phyloP scores from a whole-genome alignment of 1,140 invertebrate species.

The Drosophila novamexicana region DNA sequence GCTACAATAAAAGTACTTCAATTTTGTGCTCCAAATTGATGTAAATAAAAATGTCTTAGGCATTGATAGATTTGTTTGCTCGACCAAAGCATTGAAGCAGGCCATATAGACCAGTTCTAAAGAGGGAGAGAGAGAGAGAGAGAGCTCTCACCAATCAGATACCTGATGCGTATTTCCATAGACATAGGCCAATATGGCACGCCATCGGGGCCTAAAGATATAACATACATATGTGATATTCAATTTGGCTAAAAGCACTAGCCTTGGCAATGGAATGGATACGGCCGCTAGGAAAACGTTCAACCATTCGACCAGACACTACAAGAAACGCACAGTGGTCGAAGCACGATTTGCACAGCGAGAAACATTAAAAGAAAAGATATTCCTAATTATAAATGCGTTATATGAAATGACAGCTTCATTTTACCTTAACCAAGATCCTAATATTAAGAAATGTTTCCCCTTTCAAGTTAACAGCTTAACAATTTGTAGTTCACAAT shows the following conservation, averaged over 20 bases:
- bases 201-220: not conserved
- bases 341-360: not conserved
- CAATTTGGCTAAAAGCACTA: slow-evolving; percentile 22
- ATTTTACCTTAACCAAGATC: not conserved
- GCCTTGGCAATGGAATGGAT: slow-evolving; percentile 25
- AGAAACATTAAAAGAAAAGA: not conserved
- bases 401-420: too few species aligned
- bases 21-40: too few species aligned
- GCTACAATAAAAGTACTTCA: too few species aligned
- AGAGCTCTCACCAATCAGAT: not conserved
- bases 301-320: too few species aligned
- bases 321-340: slow-evolving; percentile 18
- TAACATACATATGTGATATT: slow-evolving; percentile 2
- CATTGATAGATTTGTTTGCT: too few species aligned
- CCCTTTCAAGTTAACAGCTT: too few species aligned
- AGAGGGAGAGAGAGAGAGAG: not conserved
- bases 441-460: too few species aligned
- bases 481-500: too few species aligned
- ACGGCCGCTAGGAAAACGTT: not conserved
- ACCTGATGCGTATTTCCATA: not conserved
- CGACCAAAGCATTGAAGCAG: too few species aligned
- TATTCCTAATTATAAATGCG: not conserved
- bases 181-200: not conserved
- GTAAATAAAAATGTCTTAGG: too few species aligned
- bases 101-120: not conserved